phyloP scores from a whole-genome alignment of 2,888 invertebrate species.

The Teleogryllus oceanicus region DNA sequence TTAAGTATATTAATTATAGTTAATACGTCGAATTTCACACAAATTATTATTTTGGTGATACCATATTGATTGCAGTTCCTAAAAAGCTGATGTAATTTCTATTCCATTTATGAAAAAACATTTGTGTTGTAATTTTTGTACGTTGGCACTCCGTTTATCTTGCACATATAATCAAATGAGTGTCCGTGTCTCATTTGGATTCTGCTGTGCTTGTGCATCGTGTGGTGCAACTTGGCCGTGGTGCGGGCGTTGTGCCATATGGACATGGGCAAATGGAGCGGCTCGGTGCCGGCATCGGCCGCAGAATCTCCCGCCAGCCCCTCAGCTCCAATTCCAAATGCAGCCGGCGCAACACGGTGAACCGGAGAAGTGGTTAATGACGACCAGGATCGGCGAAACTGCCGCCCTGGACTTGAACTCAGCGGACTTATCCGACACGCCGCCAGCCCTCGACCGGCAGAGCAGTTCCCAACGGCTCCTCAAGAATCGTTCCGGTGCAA shows the following conservation, averaged over 20 bases:
- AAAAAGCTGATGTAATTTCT: no score
- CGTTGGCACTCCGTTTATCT: no score
- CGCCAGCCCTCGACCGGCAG: neutral
- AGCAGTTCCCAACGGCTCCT: neutral
- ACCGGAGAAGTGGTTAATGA: neutral
- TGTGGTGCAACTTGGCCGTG: constrained; percentile 78
- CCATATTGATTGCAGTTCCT: no score
- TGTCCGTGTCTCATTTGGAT: constrained; percentile 49
- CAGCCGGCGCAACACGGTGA: constrained; percentile 23
- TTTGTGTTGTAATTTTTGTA: no score
- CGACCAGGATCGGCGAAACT: neutral
- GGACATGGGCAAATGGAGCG: constrained; percentile 31
- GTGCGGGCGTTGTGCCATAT: constrained; percentile 68
- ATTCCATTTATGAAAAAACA: no score
- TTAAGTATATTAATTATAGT: no score
- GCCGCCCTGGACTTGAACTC: neutral
- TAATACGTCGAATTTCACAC: no score
- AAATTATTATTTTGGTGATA: no score
- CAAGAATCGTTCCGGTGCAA: neutral
- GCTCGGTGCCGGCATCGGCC: constrained; percentile 25
- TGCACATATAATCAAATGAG: neutral
- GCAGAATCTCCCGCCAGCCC: constrained; percentile 35
- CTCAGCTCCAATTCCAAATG: constrained; percentile 20
- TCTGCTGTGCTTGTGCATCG: constrained; percentile 68
- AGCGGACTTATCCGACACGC: neutral